Evolutionary conservation across 2,888 invertebrate genomes (phyloP).

Genomic region (Unio pictorum): DNA sequence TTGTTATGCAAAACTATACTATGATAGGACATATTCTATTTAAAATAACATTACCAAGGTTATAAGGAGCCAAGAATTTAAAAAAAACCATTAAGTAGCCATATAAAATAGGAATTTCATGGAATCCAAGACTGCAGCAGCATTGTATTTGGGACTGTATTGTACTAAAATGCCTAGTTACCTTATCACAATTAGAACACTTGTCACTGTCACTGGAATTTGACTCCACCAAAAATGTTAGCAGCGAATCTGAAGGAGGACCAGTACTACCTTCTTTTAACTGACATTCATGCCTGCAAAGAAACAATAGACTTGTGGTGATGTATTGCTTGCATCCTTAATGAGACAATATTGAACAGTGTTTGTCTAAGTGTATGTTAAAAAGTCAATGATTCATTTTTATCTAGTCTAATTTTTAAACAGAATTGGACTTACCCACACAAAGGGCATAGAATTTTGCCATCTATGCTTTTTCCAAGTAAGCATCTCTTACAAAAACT

Average conservation of each 20-base stretch:
- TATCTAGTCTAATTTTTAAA: background rate
- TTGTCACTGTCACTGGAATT: constrained; percentile 80
- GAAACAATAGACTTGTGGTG: constrained; percentile 2
- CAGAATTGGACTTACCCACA: constrained; percentile 74
- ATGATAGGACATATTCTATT: too few relatives aligned
- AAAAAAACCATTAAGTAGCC: too few relatives aligned
- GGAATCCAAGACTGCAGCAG: too few relatives aligned
- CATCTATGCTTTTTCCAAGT: constrained; percentile 77
- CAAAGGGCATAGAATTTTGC: constrained; percentile 78
- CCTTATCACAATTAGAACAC: constrained; percentile 84
- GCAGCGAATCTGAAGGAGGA: constrained; percentile 79
- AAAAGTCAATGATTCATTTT: background rate
- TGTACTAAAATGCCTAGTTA: constrained; percentile 53
- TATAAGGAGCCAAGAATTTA: too few relatives aligned
- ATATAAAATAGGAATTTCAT: too few relatives aligned
- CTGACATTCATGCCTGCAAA: constrained; percentile 38
- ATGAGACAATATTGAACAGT: background rate
- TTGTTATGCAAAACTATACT: too few relatives aligned
- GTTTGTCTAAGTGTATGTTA: background rate
- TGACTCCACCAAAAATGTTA: constrained; percentile 81
- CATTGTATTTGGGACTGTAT: too few relatives aligned
- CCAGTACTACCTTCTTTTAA: constrained; percentile 77
- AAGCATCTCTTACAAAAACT: constrained; percentile 81
- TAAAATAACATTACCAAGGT: too few relatives aligned
- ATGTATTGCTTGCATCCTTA: background rate